Evolutionary conservation across 2,888 invertebrate species (phyloP).

Genomic region (Drosophila pseudotalamancana): DNA sequence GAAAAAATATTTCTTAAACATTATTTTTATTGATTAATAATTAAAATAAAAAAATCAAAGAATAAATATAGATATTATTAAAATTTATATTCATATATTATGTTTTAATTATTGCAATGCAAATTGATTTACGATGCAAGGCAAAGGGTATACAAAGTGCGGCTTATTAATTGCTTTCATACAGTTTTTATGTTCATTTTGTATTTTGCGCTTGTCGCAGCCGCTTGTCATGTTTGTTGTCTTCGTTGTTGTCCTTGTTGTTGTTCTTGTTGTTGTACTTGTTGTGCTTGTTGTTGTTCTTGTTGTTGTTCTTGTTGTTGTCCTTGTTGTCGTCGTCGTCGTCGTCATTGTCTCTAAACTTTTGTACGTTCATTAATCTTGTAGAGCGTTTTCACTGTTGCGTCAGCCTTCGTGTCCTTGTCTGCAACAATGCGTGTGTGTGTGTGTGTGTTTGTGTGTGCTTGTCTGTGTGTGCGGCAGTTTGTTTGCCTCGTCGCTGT

Average conservation of each 20-base stretch:
- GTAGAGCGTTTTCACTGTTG: conserved; percentile 75
- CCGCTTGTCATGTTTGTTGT: conserved; percentile 61
- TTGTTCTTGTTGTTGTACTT: conserved; percentile 23
- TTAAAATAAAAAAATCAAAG: too few species aligned
- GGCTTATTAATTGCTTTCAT: background rate
- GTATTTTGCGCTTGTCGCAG: conserved; percentile 41
- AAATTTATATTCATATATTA: too few species aligned
- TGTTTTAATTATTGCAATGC: too few species aligned
- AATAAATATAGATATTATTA: too few species aligned
- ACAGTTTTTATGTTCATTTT: conserved; percentile 27
- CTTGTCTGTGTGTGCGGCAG: conserved; percentile 23
- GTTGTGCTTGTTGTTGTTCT: conserved; percentile 61
- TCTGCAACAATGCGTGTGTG: background rate
- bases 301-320: conserved; percentile 50
- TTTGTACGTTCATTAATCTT: conserved; percentile 79
- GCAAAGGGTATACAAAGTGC: conserved; percentile 14
- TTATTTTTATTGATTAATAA: too few species aligned
- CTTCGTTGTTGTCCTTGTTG: conserved; percentile 36
- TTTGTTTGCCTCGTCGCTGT: conserved; percentile 48
- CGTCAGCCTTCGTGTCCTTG: conserved; percentile 20
- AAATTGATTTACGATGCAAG: too few species aligned
- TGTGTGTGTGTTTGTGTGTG: conserved; percentile 13
- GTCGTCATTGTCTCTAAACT: conserved; percentile 79
- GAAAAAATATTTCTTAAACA: too few species aligned
- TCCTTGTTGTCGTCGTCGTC: conserved; percentile 48